Conservation (phyloP, 2,888 invertebrate species). For the Electrophaes corylata region DNA sequence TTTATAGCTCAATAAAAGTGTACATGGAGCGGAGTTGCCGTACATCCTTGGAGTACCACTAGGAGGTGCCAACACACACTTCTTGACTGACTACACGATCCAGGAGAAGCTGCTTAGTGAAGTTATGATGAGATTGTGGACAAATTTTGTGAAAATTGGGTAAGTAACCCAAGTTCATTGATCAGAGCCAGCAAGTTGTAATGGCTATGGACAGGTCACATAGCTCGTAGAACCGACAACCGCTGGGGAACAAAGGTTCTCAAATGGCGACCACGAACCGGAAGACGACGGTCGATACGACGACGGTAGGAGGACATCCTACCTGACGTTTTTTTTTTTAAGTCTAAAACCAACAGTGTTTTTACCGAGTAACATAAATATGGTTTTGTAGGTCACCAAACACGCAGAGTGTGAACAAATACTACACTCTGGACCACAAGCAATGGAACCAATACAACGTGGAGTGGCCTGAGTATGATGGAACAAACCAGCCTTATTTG, state of each 20-base stretch:
- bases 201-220: no score
- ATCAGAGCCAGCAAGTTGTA: no score
- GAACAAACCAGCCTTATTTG: conserved; percentile 89
- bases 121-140: conserved; percentile 94
- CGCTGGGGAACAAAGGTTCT: no score
- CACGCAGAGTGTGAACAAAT: conserved; percentile 87
- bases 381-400: conserved; percentile 88
- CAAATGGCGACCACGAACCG: no score
- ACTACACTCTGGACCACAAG: conserved; percentile 85
- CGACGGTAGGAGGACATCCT: no score
- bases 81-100: conserved; percentile 88
- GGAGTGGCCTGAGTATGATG: conserved; percentile 94
- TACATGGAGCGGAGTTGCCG: conserved; percentile 94
- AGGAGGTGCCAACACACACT: conserved; percentile 87
- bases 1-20: conserved; percentile 88
- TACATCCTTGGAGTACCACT: conserved; percentile 95
- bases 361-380: no score
- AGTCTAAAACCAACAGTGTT: no score
- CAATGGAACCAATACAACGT: conserved; percentile 89
- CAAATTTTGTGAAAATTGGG: conserved; percentile 96
- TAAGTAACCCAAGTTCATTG: no score
- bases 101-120: conserved; percentile 93
- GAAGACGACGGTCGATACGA: no score
- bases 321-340: no score
- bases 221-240: no score